Evolutionary conservation across 2,113 vertebrate genomes (phyloP).

Genomic region (Xyrauchen texanus): DNA sequence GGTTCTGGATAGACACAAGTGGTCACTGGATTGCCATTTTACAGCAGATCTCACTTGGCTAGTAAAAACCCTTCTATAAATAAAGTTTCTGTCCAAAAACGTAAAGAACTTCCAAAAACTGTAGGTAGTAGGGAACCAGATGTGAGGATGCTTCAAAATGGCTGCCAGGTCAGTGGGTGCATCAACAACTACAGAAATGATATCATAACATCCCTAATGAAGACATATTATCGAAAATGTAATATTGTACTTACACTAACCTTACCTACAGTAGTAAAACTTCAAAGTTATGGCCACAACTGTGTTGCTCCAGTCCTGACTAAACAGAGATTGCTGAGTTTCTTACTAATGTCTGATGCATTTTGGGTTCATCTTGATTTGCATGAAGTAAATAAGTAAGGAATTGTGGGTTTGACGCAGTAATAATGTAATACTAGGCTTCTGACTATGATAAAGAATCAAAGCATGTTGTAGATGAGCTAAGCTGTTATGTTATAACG

Average conservation of each 20-base stretch:
- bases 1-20: too few relatives aligned
- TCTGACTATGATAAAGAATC: too few relatives aligned
- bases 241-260: background rate
- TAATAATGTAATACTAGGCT: background rate
- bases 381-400: background rate
- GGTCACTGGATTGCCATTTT: too few relatives aligned
- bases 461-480: background rate
- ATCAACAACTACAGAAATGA: background rate
- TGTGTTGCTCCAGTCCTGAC: background rate
- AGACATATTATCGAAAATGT: background rate
- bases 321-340: background rate
- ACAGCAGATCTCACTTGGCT: too few relatives aligned
- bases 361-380: background rate
- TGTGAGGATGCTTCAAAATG: conserved; percentile 11
- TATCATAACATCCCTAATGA: background rate
- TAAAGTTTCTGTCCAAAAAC: too few relatives aligned
- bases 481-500: background rate
- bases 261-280: background rate
- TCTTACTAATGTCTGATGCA: background rate
- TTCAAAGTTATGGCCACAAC: background rate
- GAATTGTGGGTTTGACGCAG: background rate
- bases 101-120: background rate
- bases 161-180: background rate
- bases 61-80: too few relatives aligned
- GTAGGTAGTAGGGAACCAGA: background rate